Conservation (phyloP, 2,113 vertebrate genomes). For the Vombatus ursinus region DNA sequence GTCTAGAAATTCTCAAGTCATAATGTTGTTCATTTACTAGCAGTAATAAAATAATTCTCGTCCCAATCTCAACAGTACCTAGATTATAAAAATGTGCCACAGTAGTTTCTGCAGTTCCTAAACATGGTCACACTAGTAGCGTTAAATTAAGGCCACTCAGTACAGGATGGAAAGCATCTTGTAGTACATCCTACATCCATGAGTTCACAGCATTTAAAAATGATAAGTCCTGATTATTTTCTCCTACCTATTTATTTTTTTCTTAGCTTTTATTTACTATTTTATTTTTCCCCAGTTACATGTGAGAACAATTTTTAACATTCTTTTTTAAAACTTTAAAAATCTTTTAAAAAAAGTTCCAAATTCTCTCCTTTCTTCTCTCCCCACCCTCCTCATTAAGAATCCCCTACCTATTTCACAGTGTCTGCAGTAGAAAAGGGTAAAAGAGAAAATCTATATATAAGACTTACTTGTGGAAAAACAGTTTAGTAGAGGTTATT, state of each 20-base stretch:
- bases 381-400: no score
- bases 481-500: not conserved
- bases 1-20: not conserved
- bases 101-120: not conserved
- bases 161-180: not conserved
- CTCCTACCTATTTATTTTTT: not conserved
- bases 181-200: not conserved
- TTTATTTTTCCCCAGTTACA: no score
- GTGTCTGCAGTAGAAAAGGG: not conserved
- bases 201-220: not conserved
- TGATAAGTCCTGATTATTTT: not conserved
- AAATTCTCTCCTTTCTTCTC: no score
- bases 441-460: not conserved
- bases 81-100: not conserved
- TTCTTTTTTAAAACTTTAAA: no score
- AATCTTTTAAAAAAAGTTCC: no score
- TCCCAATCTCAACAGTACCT: not conserved
- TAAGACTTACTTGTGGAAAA: not conserved
- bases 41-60: not conserved
- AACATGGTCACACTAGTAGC: not conserved
- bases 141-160: not conserved
- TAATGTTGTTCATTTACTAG: not conserved
- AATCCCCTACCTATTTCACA: not conserved
- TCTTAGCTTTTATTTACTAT: no score
- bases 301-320: no score